These are phyloP conservation scores for Helicoverpa armigera DNA, from an alignment of 1,140 invertebrate species.

Conservation along the genomic window DNA sequence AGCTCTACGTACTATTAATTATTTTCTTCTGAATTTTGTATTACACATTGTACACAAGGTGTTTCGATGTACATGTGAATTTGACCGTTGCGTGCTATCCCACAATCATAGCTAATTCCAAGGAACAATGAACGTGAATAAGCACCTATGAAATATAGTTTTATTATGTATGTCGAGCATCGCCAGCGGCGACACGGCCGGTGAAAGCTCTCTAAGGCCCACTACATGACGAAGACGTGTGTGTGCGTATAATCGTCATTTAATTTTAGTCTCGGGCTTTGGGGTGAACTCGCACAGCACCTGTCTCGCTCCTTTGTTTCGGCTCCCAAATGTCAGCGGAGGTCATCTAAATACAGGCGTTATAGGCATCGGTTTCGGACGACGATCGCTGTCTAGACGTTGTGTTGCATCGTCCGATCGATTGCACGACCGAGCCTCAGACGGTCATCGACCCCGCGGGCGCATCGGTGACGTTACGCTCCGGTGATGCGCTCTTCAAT, in stretches of 20 bases:
- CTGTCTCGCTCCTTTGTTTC: conserved; percentile 85
- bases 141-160: conserved; percentile 56
- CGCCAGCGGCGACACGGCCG: conserved; percentile 61
- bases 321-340: conserved; percentile 83
- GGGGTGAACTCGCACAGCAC: conserved; percentile 73
- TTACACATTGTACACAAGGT: too few relatives aligned
- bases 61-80: conserved; percentile 18
- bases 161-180: conserved; percentile 71
- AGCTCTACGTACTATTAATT: neutral
- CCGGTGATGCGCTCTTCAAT: conserved; percentile 81
- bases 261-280: conserved; percentile 77
- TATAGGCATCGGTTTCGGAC: conserved; percentile 79
- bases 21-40: too few relatives aligned
- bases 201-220: conserved; percentile 70
- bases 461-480: conserved; percentile 85
- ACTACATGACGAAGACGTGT: conserved; percentile 55
- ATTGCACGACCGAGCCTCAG: conserved; percentile 84
- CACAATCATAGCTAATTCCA: conserved; percentile 62
- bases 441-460: conserved; percentile 84
- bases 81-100: conserved; percentile 63
- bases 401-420: conserved; percentile 85
- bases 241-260: conserved; percentile 74
- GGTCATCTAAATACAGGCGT: conserved; percentile 85
- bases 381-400: conserved; percentile 84
- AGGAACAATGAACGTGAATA: conserved; percentile 66